Evolutionary conservation across 2,113 vertebrate species (phyloP).

Genomic region (Paralichthys olivaceus): DNA sequence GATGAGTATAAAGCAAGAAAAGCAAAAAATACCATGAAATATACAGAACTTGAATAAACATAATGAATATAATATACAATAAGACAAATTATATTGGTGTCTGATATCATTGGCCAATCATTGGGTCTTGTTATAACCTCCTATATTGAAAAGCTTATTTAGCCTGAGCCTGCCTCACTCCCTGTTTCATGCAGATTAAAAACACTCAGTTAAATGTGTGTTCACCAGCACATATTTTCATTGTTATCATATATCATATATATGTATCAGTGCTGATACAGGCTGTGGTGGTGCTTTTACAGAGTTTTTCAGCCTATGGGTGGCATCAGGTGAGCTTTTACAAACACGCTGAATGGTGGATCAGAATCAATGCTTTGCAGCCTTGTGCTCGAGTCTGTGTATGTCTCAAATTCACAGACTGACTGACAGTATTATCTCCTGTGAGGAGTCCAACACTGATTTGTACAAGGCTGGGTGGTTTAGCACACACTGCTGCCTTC

Average conservation of each 20-base stretch:
- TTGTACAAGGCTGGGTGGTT: conserved; percentile 3
- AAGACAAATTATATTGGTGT: conserved; percentile 4
- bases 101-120: conserved; percentile 36
- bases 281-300: conserved; percentile 11
- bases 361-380: conserved; percentile 5
- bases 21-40: neutral
- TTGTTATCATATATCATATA: too few species aligned
- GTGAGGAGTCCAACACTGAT: conserved; percentile 3
- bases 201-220: conserved; percentile 70
- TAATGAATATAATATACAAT: too few species aligned
- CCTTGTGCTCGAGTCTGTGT: conserved; percentile 1
- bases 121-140: conserved; percentile 62
- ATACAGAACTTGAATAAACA: too few species aligned
- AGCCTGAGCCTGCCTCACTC: neutral
- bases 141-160: conserved; percentile 70
- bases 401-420: conserved; percentile 9
- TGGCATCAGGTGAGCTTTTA: neutral
- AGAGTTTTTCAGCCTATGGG: conserved; percentile 9
- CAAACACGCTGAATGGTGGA: neutral
- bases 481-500: neutral
- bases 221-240: conserved; percentile 72
- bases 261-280: conserved; percentile 69
- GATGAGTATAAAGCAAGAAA: too few species aligned
- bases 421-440: conserved; percentile 24
- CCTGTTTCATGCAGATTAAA: too few species aligned